A percentile compares a stretch with the other conserved stretches of the same genome.
Evolutionary conservation across 2,797 vertebrate species (phyloP).

Genomic region (Fistularia tabacaria): DNA sequence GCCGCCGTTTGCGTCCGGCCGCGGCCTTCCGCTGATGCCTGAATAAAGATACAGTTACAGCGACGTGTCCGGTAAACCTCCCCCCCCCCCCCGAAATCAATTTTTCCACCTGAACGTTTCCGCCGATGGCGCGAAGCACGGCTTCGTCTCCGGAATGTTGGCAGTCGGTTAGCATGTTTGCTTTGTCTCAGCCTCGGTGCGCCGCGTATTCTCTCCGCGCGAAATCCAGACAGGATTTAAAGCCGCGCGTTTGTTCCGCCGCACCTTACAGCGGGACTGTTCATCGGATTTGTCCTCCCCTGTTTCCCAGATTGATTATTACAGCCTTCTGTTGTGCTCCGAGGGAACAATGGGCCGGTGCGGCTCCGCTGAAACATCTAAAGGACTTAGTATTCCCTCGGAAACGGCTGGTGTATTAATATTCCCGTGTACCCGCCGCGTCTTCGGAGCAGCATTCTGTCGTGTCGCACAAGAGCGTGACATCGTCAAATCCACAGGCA

Average conservation of each 20-base stretch:
- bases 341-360: slow-evolving; percentile 29
- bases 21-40: too few relatives aligned
- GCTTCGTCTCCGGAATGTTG: slow-evolving; percentile 39
- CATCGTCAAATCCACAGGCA: too few relatives aligned
- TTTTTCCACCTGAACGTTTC: slow-evolving; percentile 8
- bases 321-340: slow-evolving; percentile 26
- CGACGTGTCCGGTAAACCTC: too few relatives aligned
- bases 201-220: slow-evolving; percentile 1
- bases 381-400: slow-evolving; percentile 6
- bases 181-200: slow-evolving; percentile 25
- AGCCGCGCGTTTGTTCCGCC: not conserved
- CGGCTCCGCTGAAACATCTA: slow-evolving; percentile 15
- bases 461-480: too few relatives aligned
- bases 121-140: not conserved
- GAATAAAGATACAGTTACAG: too few relatives aligned
- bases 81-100: not conserved
- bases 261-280: slow-evolving; percentile 2
- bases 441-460: too few relatives aligned
- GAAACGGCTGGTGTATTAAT: not conserved
- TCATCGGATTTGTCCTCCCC: slow-evolving; percentile 7
- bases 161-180: slow-evolving; percentile 31
- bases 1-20: too few relatives aligned
- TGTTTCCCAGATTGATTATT: slow-evolving; percentile 31
- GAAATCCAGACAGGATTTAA: not conserved
- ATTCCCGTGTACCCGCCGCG: too few relatives aligned